Evolutionary conservation across 1,140 invertebrate species (phyloP), one percentile per base, ranked within the genome.

Genomic region (Xylocopa sonorina): DNA sequence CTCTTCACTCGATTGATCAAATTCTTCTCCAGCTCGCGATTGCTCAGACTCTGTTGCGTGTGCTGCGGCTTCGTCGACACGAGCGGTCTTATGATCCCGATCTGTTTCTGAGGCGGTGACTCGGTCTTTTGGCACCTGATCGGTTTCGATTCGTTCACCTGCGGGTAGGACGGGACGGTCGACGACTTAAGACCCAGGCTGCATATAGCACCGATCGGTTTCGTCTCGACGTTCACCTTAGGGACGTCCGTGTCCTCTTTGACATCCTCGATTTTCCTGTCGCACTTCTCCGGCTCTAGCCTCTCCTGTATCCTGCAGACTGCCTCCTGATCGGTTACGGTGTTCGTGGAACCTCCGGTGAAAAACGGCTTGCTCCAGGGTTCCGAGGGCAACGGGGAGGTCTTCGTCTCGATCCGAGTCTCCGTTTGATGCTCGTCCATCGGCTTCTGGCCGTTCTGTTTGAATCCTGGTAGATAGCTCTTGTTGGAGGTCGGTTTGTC

Each of bases 21-120:
- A 90, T 96, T 96, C 89, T 96, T 96, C 86, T 96, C 95, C 29
- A 95, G 94, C 89, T 96, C 95, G 43, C 95, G 90, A 63, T 94
- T 94, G 48, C 95, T 95, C 41, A 95, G 83, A 84, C 90, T 91
- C 67, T 93, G 91, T 51, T 92, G 92, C 4, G 90, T 88, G 51
- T 88, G 78, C 63, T 91, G 90, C 7, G 91, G 89, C 64, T 92
- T 93, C 0, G 93, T 93, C 3, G 94, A 93, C 0, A 95, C 93
- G 38, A 95, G 90, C 0, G 95, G 95, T 74, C 94, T 86, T 72
- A 95, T 95, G 2, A 95, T 94, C 12, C 95, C 95, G 43, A 95
- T 93, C 84, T 94, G 94, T 83, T 94, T 94, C 77, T 93, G 84
- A 81, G 91, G 91, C 0, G 91, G 91, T 1, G 87, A 87, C 12